Percentiles rank a stretch among this genome's conserved stretches.
Evolutionary conservation across 2,888 invertebrate genomes (phyloP).

Genomic region (Nemapogon koenigi): DNA sequence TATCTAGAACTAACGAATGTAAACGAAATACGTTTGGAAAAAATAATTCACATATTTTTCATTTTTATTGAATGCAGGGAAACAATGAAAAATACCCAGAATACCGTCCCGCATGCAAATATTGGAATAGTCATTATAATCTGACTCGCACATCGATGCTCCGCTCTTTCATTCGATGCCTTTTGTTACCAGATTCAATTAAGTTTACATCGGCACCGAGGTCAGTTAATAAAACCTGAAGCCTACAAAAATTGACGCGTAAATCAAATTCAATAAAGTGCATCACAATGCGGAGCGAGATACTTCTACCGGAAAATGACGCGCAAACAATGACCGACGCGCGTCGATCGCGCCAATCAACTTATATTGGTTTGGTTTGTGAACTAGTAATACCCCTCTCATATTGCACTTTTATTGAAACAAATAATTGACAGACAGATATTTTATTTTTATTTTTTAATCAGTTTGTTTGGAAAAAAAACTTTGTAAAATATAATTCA

Average conservation of each 20-base stretch:
- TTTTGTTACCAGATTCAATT: conserved; percentile 62
- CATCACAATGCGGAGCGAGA: conserved; percentile 38
- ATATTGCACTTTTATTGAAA: too few relatives aligned
- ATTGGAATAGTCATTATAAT: conserved; percentile 59
- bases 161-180: conserved; percentile 61
- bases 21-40: too few relatives aligned
- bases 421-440: too few relatives aligned
- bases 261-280: conserved; percentile 62
- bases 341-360: conserved; percentile 8
- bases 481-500: too few relatives aligned
- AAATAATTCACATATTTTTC: too few relatives aligned
- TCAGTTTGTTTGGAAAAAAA: too few relatives aligned
- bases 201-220: conserved; percentile 62
- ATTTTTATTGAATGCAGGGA: too few relatives aligned
- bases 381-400: too few relatives aligned
- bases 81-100: conserved; percentile 3
- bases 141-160: conserved; percentile 59
- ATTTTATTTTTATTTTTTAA: too few relatives aligned
- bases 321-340: conserved; percentile 32
- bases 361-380: conserved; percentile 2
- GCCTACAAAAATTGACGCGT: conserved; percentile 59
- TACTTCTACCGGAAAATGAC: conserved; percentile 43
- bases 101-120: conserved; percentile 51
- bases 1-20: too few relatives aligned
- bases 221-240: conserved; percentile 64